Percentiles rank a stretch among this genome's conserved stretches.
Evolutionary conservation across 2,797 vertebrate genomes (phyloP).

Genomic region (Macropus fuliginosus): DNA sequence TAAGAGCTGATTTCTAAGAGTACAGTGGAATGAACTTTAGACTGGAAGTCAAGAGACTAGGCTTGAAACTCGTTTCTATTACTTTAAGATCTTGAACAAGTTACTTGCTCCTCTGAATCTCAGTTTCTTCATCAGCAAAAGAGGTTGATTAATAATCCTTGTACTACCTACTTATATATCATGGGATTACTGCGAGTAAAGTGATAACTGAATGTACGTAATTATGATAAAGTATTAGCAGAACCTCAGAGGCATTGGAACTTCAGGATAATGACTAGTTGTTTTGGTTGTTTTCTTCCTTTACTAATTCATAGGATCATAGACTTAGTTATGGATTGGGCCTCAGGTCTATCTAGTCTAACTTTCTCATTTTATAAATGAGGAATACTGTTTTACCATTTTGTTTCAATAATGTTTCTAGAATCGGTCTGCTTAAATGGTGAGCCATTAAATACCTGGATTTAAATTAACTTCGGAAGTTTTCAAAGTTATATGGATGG

Average conservation of each 20-base stretch:
- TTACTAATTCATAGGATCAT: background rate
- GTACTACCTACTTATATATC: background rate
- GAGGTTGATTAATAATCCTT: background rate
- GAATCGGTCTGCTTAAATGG: background rate
- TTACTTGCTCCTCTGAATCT: background rate
- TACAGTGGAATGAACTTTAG: background rate
- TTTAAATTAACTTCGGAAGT: background rate
- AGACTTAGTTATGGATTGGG: background rate
- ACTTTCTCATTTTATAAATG: background rate
- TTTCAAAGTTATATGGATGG: background rate
- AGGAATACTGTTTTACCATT: background rate
- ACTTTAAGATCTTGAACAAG: background rate
- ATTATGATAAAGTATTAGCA: constrained; percentile 16
- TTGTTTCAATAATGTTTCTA: background rate
- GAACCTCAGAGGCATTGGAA: background rate
- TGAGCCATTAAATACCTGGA: background rate
- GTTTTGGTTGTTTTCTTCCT: background rate
- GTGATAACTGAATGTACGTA: background rate
- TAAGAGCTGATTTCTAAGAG: background rate
- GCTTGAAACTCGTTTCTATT: background rate
- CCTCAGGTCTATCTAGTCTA: background rate
- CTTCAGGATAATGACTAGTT: background rate
- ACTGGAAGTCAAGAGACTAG: background rate
- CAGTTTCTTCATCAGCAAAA: background rate
- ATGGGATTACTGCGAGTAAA: background rate